Evolutionary conservation across 1,140 invertebrate genomes (phyloP), one percentile per base, ranked within the genome.

Genomic region (Anoplophora glabripennis): DNA sequence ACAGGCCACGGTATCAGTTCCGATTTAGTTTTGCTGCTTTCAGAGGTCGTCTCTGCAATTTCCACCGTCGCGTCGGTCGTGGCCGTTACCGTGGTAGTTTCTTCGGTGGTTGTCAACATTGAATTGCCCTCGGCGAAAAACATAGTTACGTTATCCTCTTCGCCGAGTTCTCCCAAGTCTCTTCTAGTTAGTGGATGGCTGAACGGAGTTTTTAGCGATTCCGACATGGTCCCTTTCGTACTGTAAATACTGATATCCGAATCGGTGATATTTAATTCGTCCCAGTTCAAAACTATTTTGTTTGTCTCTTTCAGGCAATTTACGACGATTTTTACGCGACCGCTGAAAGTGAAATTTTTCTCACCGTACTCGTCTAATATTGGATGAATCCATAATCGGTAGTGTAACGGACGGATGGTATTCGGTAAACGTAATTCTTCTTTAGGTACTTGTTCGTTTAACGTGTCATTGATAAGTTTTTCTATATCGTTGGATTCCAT

Each of bases 341-440:
- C 72, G 5, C 63, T 63, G 48, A 69, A 73, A 0, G 68, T 69
- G 41, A 73, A 72, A 60, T 73, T 72, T 11, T 68, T 59, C 5
- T 49, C 37, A 4, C 46, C 48, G 15, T 57, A 28, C 46, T 71
- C 67, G 28, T 73, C 69, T 34, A 73, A 47, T 38, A 69, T 56
- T 1, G 72, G 72, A 55, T 69, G 61, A 1, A 73, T 53, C 34
- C 38, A 61, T 4, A 73, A 41, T 28, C 60, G 60, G 42, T 73
- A 73, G 42, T 64, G 44, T 7, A 67, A 33, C 0, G 72, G 70
- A 38, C 62, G 44, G 7, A 73, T 7, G 21, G 59, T 28, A 38
- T 45, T 64, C 3, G 72, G 70, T 53, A 73, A 44, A 41, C 69
- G 44, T 15, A 64, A 58, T 61, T 68, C 67, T 51, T 65, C 55